Base-by-base conservation (phyloP, 1,140 invertebrate species). In the Popillia japonica region DNA sequence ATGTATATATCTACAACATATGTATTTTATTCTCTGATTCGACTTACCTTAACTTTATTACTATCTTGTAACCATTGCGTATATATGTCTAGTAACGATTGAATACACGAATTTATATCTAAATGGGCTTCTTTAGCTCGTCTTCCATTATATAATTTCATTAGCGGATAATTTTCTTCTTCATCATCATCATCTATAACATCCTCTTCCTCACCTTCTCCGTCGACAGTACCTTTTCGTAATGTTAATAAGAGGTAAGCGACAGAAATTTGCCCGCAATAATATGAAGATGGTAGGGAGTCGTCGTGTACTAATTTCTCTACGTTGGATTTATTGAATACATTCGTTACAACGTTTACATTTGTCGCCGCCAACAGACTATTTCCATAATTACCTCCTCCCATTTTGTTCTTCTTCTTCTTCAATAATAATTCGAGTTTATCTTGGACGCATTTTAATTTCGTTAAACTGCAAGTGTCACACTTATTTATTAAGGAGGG, bases 61-160 rank as follows among this genome's bases (percentile, higher is more conserved):
- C n/a, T n/a, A n/a, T 86, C 83, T 44, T 90, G 89, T 75, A 94
- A 87, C 92, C 94, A 94, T 44, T 95, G 92, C 0, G 92, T 90
- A 78, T 95, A 96, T 3, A 96, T 90, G 83, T 96, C 95, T 79
- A 96, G 88, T 0, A 96, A 86, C 81, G 96, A 93, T 83, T 95
- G 94, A n/a, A 96, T 84, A 88, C 96, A 97, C 8, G 95, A 96
- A 83, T 94, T 92, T 6, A 96, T 87, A 86, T 97, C 95, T 3
- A 96, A 88, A 0, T 92, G 92, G 75, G 88, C 89, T 9, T 87
- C 86, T 3, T 86, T 79, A n/a, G 79, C 73, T 59, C 85, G 40
- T 84, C 85, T 41, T 85, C 86, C 42, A 83, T 82, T 41, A 83
- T 81, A 73, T 81, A 87, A 55, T 86, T 88, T 34, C 27, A 4